Base-by-base conservation (phyloP, 2,888 invertebrate species). In the Harpagoxenus sublaevis region DNA sequence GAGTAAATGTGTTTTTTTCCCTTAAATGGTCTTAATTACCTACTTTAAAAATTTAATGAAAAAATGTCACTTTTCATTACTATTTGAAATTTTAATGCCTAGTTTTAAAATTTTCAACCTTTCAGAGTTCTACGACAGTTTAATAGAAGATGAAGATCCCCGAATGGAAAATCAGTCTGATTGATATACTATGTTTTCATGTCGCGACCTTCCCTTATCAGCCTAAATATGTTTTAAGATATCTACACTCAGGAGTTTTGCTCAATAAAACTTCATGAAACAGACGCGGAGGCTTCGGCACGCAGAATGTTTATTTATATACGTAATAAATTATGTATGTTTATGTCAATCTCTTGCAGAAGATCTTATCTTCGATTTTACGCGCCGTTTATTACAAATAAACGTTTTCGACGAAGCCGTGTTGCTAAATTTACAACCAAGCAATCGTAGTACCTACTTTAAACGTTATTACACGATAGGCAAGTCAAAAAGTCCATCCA, bases 151-250 rank as follows among this genome's bases (percentile, higher is more conserved):
- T 18, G 1, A 65, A 62, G 3, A 23, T 51, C 66, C 2, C 66
- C 2, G 1, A 77, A 77, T 68, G n/a, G n/a, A 53, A 77, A 53
- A 51, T 39, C 39, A 18, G 12, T 28, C 8, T 74, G 75, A 66
- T 18, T 39, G 28, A 39, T 65, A 18, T 77, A 77, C 28, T 63
- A 63, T 23, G 15, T 75, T 62, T 73, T 39, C 5, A 23, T 75
- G 23, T 48, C 31, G 9, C 48, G 42, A 45, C 45, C 15, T 75
- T 35, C 10, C 5, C 31, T 75, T 75, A 75, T 75, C 66, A 63
- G 35, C 15, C 48, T 15, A 65, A 74, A 63, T 42, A 23, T 63
- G 28, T 48, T n/a, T 48, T 45, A 48, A 65, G 65, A 73, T 75
- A 48, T 48, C 63, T 45, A n/a, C 10, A 28, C 63, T 63, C 45